phyloP scores from a whole-genome alignment of 1,140 invertebrate genomes.

The Apis laboriosa region DNA sequence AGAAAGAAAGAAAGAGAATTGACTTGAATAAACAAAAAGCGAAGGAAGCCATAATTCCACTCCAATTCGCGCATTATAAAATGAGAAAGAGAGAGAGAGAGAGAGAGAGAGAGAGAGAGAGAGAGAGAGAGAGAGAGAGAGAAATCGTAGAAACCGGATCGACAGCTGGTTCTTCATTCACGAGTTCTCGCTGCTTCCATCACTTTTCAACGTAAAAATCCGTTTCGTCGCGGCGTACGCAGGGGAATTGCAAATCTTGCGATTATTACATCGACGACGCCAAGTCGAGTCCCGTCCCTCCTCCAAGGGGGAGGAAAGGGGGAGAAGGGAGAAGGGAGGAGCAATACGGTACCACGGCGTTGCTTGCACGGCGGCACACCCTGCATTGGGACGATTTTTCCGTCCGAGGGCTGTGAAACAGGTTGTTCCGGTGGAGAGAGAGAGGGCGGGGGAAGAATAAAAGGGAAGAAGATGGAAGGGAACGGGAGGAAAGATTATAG shows the following conservation, averaged over 20 bases:
- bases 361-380: constrained; percentile 30
- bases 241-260: constrained; percentile 41
- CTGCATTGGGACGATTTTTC: constrained; percentile 61
- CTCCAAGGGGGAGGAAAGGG: too few species aligned
- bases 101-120: not conserved
- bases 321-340: not conserved
- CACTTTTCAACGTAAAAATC: constrained; percentile 24
- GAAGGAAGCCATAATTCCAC: too few species aligned
- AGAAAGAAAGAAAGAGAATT: too few species aligned
- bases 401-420: constrained; percentile 59
- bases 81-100: not conserved
- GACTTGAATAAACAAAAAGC: not conserved
- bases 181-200: not conserved
- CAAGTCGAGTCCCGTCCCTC: not conserved
- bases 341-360: constrained; percentile 35
- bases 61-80: too few species aligned
- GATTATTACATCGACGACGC: constrained; percentile 37
- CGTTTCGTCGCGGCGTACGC: constrained; percentile 6
- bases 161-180: constrained; percentile 21
- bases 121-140: not conserved
- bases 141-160: not conserved
- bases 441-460: constrained; percentile 24
- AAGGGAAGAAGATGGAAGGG: constrained; percentile 34
- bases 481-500: constrained; percentile 30
- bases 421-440: constrained; percentile 58